A percentile compares a stretch with the other conserved stretches of the same genome.
phyloP scores from a whole-genome alignment of 2,888 invertebrate species.

The Rhamnusium bicolor region DNA sequence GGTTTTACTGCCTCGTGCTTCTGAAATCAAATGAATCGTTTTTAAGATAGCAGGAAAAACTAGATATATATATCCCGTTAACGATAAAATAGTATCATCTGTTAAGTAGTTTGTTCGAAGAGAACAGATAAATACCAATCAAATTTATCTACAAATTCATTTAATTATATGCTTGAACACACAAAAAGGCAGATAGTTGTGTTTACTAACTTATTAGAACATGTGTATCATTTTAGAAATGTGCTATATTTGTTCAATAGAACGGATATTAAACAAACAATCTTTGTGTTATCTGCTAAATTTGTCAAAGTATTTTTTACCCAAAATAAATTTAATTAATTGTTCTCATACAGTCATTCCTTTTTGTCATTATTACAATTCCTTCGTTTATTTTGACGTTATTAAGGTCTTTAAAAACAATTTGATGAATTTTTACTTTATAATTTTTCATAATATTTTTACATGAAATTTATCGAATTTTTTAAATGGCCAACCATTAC shows the following conservation, averaged over 20 bases:
- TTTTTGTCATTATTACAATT: not conserved
- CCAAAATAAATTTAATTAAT: not conserved
- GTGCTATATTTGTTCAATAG: not conserved
- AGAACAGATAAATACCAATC: too few species aligned
- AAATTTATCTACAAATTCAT: too few species aligned
- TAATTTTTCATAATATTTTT: too few species aligned
- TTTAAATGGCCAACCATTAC: too few species aligned
- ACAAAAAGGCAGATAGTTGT: not conserved
- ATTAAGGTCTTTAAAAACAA: not conserved
- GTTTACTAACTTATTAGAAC: not conserved
- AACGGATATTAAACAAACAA: not conserved
- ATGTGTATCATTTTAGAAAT: not conserved
- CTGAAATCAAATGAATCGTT: slow-evolving; percentile 32
- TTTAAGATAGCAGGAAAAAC: slow-evolving; percentile 19
- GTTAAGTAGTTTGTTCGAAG: not conserved
- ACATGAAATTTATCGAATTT: too few species aligned
- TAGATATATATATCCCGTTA: slow-evolving; percentile 8
- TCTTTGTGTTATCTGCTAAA: not conserved
- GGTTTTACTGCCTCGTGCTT: not conserved
- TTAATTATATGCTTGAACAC: not conserved
- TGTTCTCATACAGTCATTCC: not conserved
- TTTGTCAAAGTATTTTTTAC: not conserved
- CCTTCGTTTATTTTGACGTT: not conserved
- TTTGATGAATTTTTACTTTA: too few species aligned
- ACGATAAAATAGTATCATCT: slow-evolving; percentile 25